A percentile compares a stretch with the other conserved stretches of the same genome.
Conservation (phyloP, 2,797 vertebrate species). For the Sebastes taczanowskii region DNA sequence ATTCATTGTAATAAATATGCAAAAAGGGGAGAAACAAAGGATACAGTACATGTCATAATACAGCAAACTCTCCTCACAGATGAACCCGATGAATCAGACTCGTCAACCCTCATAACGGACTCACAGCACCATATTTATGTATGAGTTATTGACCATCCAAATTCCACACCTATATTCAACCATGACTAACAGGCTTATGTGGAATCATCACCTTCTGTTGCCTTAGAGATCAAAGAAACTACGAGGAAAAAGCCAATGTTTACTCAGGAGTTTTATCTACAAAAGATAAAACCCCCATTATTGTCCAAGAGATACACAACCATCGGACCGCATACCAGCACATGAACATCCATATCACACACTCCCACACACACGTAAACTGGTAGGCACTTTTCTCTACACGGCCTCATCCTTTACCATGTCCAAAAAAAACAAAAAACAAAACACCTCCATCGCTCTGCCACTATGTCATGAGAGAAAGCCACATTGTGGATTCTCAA, state of each 20-base stretch:
- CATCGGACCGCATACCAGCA: slow-evolving; percentile 50
- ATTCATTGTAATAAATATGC: background rate
- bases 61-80: background rate
- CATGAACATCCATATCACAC: slow-evolving; percentile 31
- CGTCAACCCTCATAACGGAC: slow-evolving; percentile 35
- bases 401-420: slow-evolving; percentile 10
- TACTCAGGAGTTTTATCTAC: slow-evolving; percentile 59
- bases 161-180: slow-evolving; percentile 77
- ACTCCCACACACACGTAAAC: slow-evolving; percentile 52
- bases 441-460: slow-evolving; percentile 23
- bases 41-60: background rate
- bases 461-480: slow-evolving; percentile 66
- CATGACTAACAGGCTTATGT: slow-evolving; percentile 74
- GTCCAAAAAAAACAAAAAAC: background rate
- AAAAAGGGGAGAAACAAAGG: background rate
- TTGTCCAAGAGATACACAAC: slow-evolving; percentile 50
- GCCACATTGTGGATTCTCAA: slow-evolving; percentile 73
- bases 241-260: slow-evolving; percentile 52
- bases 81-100: slow-evolving; percentile 2
- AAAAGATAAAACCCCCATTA: slow-evolving; percentile 60
- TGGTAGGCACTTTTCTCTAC: background rate
- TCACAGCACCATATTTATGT: slow-evolving; percentile 38
- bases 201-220: slow-evolving; percentile 75
- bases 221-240: slow-evolving; percentile 71
- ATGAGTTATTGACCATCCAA: slow-evolving; percentile 66